A percentile compares a stretch with the other conserved stretches of the same genome.
Evolutionary conservation across 2,113 vertebrate species (phyloP).

Genomic region (Xiphophorus hellerii): DNA sequence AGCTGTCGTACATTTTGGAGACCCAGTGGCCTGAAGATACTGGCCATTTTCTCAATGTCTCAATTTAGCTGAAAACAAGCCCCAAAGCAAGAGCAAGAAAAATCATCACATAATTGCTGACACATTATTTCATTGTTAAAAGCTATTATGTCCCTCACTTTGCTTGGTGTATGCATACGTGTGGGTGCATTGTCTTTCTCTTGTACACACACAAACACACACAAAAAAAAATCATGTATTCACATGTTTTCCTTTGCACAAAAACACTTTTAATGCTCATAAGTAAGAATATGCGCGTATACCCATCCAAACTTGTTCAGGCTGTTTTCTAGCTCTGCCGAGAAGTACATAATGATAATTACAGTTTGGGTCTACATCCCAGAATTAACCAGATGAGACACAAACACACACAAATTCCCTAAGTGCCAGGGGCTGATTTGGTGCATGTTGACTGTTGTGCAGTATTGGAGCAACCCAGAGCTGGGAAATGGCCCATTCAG

Average conservation of each 20-base stretch:
- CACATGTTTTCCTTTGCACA: slow-evolving; percentile 62
- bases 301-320: slow-evolving; percentile 71
- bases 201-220: neutral
- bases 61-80: slow-evolving; percentile 55
- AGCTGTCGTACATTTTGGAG: slow-evolving; percentile 42
- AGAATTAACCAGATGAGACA: slow-evolving; percentile 75
- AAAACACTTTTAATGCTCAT: slow-evolving; percentile 55
- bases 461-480: slow-evolving; percentile 69
- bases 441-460: slow-evolving; percentile 40
- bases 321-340: slow-evolving; percentile 72
- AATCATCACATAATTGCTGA: slow-evolving; percentile 65
- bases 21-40: slow-evolving; percentile 44
- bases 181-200: neutral
- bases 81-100: slow-evolving; percentile 66
- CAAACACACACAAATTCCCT: slow-evolving; percentile 55
- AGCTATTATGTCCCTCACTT: slow-evolving; percentile 52
- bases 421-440: slow-evolving; percentile 64
- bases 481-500: slow-evolving; percentile 88
- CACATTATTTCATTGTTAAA: slow-evolving; percentile 60
- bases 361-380: slow-evolving; percentile 73
- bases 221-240: slow-evolving; percentile 42
- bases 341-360: slow-evolving; percentile 80
- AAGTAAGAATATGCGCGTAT: slow-evolving; percentile 34
- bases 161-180: slow-evolving; percentile 17
- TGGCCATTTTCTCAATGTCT: slow-evolving; percentile 67